Percentiles rank a stretch among this genome's conserved stretches.
These are phyloP conservation scores for Nemotelus pantherinus DNA, from an alignment of 2,888 invertebrate genomes.

Conservation along the genomic window DNA sequence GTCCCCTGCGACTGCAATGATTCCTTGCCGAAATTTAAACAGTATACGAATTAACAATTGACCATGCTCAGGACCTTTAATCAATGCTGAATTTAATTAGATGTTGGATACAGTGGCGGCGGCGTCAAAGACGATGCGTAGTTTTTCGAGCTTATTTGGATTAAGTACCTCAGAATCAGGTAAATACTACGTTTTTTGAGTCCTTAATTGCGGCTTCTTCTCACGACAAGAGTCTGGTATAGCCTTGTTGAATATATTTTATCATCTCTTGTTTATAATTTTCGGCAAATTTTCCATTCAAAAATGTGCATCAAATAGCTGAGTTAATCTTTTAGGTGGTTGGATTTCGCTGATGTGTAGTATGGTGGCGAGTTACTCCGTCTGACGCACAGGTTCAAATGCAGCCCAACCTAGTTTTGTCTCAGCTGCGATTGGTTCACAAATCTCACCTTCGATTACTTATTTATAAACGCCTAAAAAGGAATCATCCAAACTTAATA, in stretches of 20 bases:
- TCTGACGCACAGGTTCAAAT: not conserved
- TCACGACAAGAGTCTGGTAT: conserved; percentile 11
- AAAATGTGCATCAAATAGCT: not conserved
- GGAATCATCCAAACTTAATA: conserved; percentile 9
- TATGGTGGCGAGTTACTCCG: not conserved
- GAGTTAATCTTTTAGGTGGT: not conserved
- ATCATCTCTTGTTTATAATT: conserved; percentile 46
- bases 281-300: conserved; percentile 37
- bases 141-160: no score
- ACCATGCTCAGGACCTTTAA: no score
- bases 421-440: conserved; percentile 11
- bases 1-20: no score
- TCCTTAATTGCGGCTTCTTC: not conserved
- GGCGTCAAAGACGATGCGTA: no score
- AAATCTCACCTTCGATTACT: not conserved
- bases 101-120: no score
- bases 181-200: conserved; percentile 17
- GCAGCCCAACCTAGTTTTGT: not conserved
- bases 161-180: no score
- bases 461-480: not conserved
- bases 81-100: no score
- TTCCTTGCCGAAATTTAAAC: not conserved
- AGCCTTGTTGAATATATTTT: conserved; percentile 41
- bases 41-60: not conserved
- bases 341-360: not conserved